Evolutionary conservation across 2,113 vertebrate genomes (phyloP).

Genomic region (Lepisosteus osseus): DNA sequence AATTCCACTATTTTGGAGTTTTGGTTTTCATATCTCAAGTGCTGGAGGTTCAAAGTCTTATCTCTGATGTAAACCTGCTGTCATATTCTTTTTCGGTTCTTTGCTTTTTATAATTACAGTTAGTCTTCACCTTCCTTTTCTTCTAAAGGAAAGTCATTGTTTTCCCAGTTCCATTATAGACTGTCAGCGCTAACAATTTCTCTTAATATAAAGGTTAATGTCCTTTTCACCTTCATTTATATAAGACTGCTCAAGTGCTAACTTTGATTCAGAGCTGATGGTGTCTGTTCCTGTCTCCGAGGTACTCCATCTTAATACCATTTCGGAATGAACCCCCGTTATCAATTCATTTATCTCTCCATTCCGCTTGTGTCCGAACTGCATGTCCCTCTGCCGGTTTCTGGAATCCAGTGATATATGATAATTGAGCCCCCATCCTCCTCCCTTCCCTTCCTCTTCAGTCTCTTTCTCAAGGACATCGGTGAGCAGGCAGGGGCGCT

Average conservation of each 20-base stretch:
- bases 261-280: neutral
- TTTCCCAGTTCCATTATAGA: conserved; percentile 3
- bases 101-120: no score
- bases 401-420: neutral
- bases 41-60: no score
- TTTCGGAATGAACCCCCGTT: no score
- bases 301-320: no score
- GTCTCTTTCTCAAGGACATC: neutral
- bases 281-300: neutral
- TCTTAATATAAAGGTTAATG: neutral
- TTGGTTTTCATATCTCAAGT: no score
- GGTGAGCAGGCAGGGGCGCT: neutral
- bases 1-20: no score
- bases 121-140: no score
- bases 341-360: no score
- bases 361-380: neutral
- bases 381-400: neutral
- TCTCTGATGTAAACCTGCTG: no score
- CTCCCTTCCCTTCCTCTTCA: neutral
- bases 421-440: neutral
- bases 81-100: no score
- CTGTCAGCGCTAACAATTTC: conserved; percentile 2
- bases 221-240: conserved; percentile 11
- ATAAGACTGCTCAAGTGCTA: neutral
- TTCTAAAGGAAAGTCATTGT: no score